A percentile compares a stretch with the other conserved stretches of the same genome.
Evolutionary conservation across 2,797 vertebrate species (phyloP).

Genomic region (Aplochiton taeniatus): DNA sequence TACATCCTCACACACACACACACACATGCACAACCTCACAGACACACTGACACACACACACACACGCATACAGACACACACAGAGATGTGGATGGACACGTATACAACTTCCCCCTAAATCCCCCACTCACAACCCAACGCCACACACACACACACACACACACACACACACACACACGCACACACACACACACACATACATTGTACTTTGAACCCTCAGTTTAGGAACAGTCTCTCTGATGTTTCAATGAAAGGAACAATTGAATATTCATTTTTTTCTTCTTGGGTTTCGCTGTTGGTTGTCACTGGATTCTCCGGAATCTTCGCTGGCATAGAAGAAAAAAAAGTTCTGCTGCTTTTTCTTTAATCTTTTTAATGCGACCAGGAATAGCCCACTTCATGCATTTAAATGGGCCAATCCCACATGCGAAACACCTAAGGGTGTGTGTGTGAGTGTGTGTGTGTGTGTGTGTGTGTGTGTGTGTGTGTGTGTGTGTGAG

Average conservation of each 20-base stretch:
- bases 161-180: no score
- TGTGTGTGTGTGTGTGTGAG: constrained; percentile 18
- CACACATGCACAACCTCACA: no score
- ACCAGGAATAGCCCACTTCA: constrained; percentile 51
- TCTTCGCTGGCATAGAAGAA: constrained; percentile 9
- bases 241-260: constrained; percentile 78
- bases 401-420: constrained; percentile 78
- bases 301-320: constrained; percentile 39
- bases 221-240: constrained; percentile 74
- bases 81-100: no score
- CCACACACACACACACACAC: no score
- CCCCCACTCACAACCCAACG: no score
- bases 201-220: constrained; percentile 69
- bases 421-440: constrained; percentile 39
- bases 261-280: constrained; percentile 67
- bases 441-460: constrained; percentile 3
- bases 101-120: no score
- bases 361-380: constrained; percentile 73
- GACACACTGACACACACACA: no score
- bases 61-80: no score
- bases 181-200: neutral
- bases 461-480: neutral
- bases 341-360: constrained; percentile 38
- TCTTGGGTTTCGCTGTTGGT: constrained; percentile 51
- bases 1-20: no score